phyloP scores from a whole-genome alignment of 2,797 vertebrate genomes.

The Champsocephalus esox region DNA sequence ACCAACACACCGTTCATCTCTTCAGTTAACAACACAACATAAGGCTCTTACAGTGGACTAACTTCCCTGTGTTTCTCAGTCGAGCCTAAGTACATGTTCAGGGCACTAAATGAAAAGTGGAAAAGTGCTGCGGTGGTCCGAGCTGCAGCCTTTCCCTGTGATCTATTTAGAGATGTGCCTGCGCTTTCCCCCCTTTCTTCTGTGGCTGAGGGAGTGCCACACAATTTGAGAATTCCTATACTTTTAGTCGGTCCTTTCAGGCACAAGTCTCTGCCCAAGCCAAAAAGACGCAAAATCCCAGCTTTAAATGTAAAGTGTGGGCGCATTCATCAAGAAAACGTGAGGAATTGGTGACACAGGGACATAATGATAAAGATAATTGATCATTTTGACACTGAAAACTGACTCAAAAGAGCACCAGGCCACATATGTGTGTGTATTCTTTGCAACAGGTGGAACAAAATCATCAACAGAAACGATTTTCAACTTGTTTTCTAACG shows the following conservation, averaged over 20 bases:
- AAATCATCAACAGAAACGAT: background rate
- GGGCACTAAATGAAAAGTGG: constrained; percentile 38
- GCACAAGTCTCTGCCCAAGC: constrained; percentile 51
- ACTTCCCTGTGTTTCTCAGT: background rate
- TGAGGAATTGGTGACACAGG: too few species aligned
- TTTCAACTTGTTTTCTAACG: background rate
- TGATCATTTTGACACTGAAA: background rate
- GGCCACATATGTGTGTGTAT: background rate
- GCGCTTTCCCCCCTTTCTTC: constrained; percentile 47
- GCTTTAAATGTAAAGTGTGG: constrained; percentile 44
- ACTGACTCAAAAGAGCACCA: background rate
- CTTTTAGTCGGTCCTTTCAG: constrained; percentile 40
- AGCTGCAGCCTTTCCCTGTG: constrained; percentile 34
- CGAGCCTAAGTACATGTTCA: background rate
- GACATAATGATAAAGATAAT: too few species aligned
- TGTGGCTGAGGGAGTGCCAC: constrained; percentile 75
- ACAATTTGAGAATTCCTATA: constrained; percentile 64
- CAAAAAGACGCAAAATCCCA: constrained; percentile 7
- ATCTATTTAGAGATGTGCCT: constrained; percentile 67
- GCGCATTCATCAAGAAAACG: background rate
- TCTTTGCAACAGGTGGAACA: background rate
- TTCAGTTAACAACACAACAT: background rate
- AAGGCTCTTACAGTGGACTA: background rate
- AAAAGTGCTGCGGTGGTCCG: constrained; percentile 45
- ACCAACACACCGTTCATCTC: background rate